A percentile compares a stretch with the other conserved stretches of the same genome.
phyloP scores from a whole-genome alignment of 2,888 invertebrate species.

The Ariolimax columbianus region DNA sequence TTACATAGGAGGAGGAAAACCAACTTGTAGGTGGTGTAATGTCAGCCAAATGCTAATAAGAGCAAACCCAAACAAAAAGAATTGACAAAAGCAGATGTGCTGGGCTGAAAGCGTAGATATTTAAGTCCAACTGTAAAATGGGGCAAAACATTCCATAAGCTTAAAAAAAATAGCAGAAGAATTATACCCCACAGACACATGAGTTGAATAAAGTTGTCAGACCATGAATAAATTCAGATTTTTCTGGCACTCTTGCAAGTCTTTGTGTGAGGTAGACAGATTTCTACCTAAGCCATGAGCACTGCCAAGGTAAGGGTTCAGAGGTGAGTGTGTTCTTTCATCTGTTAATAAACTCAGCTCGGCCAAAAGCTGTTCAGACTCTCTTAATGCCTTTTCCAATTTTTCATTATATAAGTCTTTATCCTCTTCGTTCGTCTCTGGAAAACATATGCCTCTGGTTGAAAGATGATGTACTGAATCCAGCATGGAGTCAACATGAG shows the following conservation, averaged over 20 bases:
- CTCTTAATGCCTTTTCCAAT: slow-evolving; percentile 64
- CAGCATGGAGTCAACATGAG: slow-evolving; percentile 64
- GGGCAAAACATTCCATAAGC: too few species aligned
- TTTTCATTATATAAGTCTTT: slow-evolving; percentile 58
- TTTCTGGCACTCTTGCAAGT: neutral
- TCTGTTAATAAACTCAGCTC: slow-evolving; percentile 53
- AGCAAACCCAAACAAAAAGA: too few species aligned
- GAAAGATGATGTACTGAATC: slow-evolving; percentile 73
- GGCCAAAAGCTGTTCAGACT: slow-evolving; percentile 71
- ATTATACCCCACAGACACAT: neutral
- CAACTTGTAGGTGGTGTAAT: too few species aligned
- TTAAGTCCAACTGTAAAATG: too few species aligned
- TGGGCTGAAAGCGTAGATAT: too few species aligned
- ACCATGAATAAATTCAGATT: slow-evolving; percentile 10
- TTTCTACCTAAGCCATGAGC: slow-evolving; percentile 5
- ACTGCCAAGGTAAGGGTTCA: neutral
- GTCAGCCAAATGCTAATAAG: too few species aligned
- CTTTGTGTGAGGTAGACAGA: neutral
- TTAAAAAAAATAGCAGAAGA: too few species aligned
- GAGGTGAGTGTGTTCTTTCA: too few species aligned
- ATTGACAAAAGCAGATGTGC: too few species aligned
- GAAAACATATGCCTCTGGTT: slow-evolving; percentile 68
- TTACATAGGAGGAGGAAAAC: too few species aligned
- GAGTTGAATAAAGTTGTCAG: neutral
- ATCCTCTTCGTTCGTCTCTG: slow-evolving; percentile 62